These are phyloP conservation scores for Drosophila seguyi DNA, from an alignment of 1,140 invertebrate genomes.

Conservation along the genomic window DNA sequence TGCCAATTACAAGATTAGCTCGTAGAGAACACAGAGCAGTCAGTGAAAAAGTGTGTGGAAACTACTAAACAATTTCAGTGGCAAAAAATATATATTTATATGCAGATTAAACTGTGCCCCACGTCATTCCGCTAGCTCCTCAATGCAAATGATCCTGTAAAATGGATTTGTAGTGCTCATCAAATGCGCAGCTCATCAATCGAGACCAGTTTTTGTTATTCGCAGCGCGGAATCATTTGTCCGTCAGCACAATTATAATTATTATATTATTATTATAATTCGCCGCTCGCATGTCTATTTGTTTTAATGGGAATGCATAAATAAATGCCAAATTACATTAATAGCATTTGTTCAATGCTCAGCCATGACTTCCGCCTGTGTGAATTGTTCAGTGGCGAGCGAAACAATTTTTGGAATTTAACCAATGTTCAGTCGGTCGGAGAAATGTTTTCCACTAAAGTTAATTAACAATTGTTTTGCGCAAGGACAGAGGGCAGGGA, in stretches of 20 bases:
- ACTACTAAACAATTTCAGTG: conserved; percentile 20
- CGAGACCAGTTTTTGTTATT: conserved; percentile 55
- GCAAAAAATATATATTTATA: conserved; percentile 65
- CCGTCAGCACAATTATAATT: conserved; percentile 58
- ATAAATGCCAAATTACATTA: conserved; percentile 81
- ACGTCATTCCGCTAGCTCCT: neutral
- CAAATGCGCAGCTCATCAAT: conserved; percentile 63
- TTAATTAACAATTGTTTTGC: conserved; percentile 67
- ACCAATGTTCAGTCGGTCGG: conserved; percentile 43
- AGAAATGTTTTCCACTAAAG: conserved; percentile 60
- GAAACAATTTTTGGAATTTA: conserved; percentile 37
- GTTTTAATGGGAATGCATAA: conserved; percentile 76
- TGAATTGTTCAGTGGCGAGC: conserved; percentile 51
- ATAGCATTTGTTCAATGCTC: conserved; percentile 67
- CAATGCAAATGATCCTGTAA: conserved; percentile 49
- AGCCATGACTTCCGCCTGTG: conserved; percentile 65
- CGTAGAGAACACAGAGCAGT: conserved; percentile 7
- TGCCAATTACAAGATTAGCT: conserved; percentile 61
- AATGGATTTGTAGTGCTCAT: conserved; percentile 70
- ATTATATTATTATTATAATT: conserved; percentile 66
- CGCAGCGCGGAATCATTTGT: conserved; percentile 53
- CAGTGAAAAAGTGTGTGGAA: conserved; percentile 45
- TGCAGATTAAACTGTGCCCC: conserved; percentile 54
- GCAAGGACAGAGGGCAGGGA: neutral
- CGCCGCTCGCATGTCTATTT: conserved; percentile 57